A percentile compares a stretch with the other conserved stretches of the same genome.
These are phyloP conservation scores for Diarsia rubi DNA, from an alignment of 2,888 invertebrate genomes.

Conservation along the genomic window DNA sequence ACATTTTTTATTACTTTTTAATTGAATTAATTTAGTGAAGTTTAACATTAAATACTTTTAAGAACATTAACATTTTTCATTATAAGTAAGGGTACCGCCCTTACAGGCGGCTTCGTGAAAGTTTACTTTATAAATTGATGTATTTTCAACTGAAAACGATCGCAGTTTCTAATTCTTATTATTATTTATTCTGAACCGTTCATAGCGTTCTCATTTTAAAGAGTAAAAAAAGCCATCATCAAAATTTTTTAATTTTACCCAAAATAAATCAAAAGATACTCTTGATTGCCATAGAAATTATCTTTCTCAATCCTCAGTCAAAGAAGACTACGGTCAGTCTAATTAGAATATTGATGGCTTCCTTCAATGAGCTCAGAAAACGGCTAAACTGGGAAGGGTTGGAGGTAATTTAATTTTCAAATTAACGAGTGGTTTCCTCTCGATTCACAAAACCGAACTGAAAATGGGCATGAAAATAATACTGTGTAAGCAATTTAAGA, in stretches of 20 bases:
- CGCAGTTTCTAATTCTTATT: neutral
- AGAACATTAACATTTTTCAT: too few relatives aligned
- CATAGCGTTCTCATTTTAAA: neutral
- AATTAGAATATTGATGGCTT: conserved; percentile 60
- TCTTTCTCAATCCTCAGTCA: neutral
- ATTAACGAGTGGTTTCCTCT: conserved; percentile 11
- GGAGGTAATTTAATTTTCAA: conserved; percentile 20
- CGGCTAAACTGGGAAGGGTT: conserved; percentile 10
- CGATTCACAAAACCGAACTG: conserved; percentile 24
- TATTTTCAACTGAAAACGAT: neutral
- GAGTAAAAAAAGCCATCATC: neutral
- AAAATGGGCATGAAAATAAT: conserved; percentile 13
- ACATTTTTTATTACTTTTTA: too few relatives aligned
- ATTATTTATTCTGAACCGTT: neutral
- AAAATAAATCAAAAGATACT: conserved; percentile 10
- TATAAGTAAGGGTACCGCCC: too few relatives aligned
- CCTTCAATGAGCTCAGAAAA: conserved; percentile 21
- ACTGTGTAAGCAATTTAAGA: conserved; percentile 8
- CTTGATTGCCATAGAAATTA: conserved; percentile 14
- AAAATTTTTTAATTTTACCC: neutral
- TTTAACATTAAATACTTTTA: too few relatives aligned
- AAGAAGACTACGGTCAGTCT: conserved; percentile 44
- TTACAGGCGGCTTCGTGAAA: too few relatives aligned
- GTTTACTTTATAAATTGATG: too few relatives aligned
- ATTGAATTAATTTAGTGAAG: too few relatives aligned